phyloP scores from a whole-genome alignment of 1,140 invertebrate species.

The Drosophila baimaii region DNA sequence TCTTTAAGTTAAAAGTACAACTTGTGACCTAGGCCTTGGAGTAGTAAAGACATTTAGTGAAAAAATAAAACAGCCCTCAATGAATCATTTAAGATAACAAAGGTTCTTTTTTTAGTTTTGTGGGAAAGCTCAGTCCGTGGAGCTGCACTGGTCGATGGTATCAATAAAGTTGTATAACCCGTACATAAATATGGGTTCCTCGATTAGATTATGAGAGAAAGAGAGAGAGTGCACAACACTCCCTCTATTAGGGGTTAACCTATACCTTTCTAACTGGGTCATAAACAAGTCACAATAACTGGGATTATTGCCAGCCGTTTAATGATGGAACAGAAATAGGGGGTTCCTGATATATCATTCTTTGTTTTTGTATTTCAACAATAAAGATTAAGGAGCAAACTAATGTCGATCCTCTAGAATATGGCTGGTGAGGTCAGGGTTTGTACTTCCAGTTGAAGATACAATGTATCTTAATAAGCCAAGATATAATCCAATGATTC shows the following conservation, averaged over 20 bases:
- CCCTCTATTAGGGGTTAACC: neutral
- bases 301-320: neutral
- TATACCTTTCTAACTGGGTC: constrained; percentile 45
- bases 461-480: neutral
- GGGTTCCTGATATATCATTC: too few species aligned
- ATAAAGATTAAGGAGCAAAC: neutral
- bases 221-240: neutral
- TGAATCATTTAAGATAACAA: constrained; percentile 15
- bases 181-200: constrained; percentile 4
- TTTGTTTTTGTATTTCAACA: neutral
- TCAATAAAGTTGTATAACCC: constrained; percentile 32
- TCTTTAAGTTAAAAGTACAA: neutral
- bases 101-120: neutral
- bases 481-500: neutral
- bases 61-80: neutral
- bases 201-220: constrained; percentile 18
- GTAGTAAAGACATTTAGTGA: neutral
- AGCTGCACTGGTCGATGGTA: constrained; percentile 9
- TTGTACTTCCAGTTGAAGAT: neutral
- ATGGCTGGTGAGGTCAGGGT: neutral
- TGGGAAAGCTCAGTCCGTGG: constrained; percentile 5
- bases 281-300: constrained; percentile 21
- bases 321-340: too few species aligned
- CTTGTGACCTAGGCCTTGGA: constrained; percentile 4
- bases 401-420: neutral